A percentile compares a stretch with the other conserved stretches of the same genome.
phyloP scores from a whole-genome alignment of 2,797 vertebrate genomes.

The Darevskia nairensis region DNA sequence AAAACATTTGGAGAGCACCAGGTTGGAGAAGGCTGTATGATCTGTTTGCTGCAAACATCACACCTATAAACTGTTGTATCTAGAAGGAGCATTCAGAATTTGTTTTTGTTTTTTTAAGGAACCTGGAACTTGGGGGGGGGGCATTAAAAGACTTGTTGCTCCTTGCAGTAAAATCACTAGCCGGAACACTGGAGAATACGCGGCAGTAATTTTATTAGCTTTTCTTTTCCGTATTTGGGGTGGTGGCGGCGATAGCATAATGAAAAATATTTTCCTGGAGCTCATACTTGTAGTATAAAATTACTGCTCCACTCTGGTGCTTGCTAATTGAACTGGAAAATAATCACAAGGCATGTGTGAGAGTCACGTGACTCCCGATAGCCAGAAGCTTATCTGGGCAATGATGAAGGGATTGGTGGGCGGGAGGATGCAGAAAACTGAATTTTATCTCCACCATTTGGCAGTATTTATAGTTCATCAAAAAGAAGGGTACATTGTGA shows the following conservation, averaged over 20 bases:
- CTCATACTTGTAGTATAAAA: slow-evolving; percentile 38
- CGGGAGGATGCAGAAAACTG: not conserved
- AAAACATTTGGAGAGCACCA: too few species aligned
- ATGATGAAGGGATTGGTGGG: not conserved
- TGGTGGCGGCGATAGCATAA: not conserved
- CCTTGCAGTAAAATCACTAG: not conserved
- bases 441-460: slow-evolving; percentile 31
- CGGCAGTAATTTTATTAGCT: slow-evolving; percentile 57
- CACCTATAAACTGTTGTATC: not conserved
- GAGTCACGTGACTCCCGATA: slow-evolving; percentile 1
- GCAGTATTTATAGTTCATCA: slow-evolving; percentile 19
- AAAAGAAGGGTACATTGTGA: slow-evolving; percentile 29
- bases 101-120: not conserved
- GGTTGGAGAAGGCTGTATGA: too few species aligned
- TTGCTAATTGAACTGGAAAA: slow-evolving; percentile 47
- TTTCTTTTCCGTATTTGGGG: slow-evolving; percentile 54
- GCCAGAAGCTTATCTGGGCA: slow-evolving; percentile 26
- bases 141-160: not conserved
- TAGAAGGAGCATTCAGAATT: not conserved
- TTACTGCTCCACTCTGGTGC: slow-evolving; percentile 39
- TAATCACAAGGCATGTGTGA: slow-evolving; percentile 17
- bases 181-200: not conserved
- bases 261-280: slow-evolving; percentile 62
- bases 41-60: not conserved
- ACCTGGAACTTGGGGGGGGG: too few species aligned